Percentiles rank a stretch among this genome's conserved stretches.
phyloP scores from a whole-genome alignment of 2,113 vertebrate genomes.

The Etheostoma spectabile region DNA sequence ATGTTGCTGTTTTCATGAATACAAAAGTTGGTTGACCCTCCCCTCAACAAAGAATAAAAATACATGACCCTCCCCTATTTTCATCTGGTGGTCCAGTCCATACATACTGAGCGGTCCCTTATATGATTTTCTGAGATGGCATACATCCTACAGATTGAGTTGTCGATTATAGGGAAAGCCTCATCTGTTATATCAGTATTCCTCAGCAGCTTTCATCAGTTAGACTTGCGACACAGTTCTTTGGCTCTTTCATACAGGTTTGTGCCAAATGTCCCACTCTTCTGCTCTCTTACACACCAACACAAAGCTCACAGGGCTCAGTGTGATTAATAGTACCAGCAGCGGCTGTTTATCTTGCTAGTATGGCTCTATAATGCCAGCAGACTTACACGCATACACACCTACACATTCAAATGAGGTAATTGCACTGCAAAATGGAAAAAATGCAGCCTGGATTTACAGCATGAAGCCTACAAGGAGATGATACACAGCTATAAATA shows the following conservation, averaged over 20 bases:
- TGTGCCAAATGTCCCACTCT: constrained; percentile 19
- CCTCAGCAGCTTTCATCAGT: neutral
- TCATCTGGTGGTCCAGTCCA: too few species aligned
- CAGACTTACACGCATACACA: constrained; percentile 7
- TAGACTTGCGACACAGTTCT: neutral
- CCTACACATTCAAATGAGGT: constrained; percentile 36
- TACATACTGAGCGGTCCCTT: too few species aligned
- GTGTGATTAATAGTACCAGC: constrained; percentile 60
- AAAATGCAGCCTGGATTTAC: constrained; percentile 37
- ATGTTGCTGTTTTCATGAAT: too few species aligned
- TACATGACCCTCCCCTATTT: too few species aligned
- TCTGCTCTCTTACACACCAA: constrained; percentile 20
- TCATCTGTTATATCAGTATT: neutral
- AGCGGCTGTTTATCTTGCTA: constrained; percentile 47
- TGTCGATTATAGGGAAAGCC: neutral
- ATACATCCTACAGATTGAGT: neutral
- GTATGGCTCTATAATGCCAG: constrained; percentile 31
- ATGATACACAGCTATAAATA: constrained; percentile 40
- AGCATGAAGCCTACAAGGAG: constrained; percentile 2
- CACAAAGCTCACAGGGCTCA: constrained; percentile 19
- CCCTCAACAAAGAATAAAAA: too few species aligned
- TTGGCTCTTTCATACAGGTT: constrained; percentile 20
- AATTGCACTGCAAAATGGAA: constrained; percentile 10
- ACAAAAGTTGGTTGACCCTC: too few species aligned
- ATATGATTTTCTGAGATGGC: neutral